phyloP scores from a whole-genome alignment of 2,888 invertebrate genomes.

The Polia nebulosa region DNA sequence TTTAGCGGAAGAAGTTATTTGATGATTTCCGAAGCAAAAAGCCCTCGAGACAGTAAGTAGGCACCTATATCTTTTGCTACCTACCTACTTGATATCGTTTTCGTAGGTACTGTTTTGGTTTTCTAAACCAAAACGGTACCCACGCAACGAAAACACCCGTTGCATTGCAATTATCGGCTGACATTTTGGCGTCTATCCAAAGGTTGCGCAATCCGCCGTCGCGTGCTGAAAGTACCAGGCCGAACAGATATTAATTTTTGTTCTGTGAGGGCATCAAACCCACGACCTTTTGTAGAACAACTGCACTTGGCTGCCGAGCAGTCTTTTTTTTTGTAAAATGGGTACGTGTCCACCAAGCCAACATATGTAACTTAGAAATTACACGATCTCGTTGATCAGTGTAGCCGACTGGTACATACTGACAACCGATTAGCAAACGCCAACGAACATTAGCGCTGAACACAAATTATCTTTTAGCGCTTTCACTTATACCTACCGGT shows the following conservation, averaged over 20 bases:
- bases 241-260: slow-evolving; percentile 19
- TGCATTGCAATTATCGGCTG: slow-evolving; percentile 9
- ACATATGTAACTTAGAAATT: not conserved
- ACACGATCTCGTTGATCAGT: not conserved
- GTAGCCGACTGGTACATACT: not conserved
- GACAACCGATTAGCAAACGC: not conserved
- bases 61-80: not conserved
- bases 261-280: slow-evolving; percentile 18
- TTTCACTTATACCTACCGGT: too few relatives aligned
- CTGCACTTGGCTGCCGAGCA: not conserved
- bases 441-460: not conserved
- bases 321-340: not conserved
- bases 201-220: slow-evolving; percentile 24
- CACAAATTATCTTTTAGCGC: not conserved
- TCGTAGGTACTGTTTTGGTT: too few relatives aligned
- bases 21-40: too few relatives aligned
- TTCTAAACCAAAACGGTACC: not conserved
- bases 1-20: too few relatives aligned
- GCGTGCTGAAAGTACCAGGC: not conserved
- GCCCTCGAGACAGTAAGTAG: too few relatives aligned
- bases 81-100: not conserved
- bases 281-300: not conserved
- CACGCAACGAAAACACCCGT: not conserved
- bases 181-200: slow-evolving; percentile 35
- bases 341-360: not conserved